A percentile compares a stretch with the other conserved stretches of the same genome.
Evolutionary conservation across 2,888 invertebrate genomes (phyloP).

Genomic region (Anorthoa munda): DNA sequence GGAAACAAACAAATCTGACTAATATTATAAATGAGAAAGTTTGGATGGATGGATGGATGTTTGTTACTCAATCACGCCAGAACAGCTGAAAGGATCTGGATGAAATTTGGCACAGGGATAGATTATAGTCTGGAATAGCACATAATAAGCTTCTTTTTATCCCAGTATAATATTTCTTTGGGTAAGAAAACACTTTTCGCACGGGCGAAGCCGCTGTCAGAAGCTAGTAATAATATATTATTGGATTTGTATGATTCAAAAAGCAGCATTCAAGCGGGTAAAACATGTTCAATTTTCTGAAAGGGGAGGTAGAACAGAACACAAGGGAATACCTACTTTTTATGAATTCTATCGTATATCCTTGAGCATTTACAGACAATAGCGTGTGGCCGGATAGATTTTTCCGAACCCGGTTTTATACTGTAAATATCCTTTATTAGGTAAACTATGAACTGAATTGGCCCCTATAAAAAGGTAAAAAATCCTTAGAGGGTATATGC

Average conservation of each 20-base stretch:
- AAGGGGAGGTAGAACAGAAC: neutral
- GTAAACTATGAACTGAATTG: neutral
- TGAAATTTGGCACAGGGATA: too few species aligned
- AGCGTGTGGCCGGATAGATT: neutral
- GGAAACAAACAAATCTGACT: neutral
- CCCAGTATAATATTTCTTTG: too few species aligned
- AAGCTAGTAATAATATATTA: too few species aligned
- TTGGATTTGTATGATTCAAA: too few species aligned
- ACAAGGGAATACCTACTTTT: neutral
- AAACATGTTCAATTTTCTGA: neutral
- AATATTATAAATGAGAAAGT: too few species aligned
- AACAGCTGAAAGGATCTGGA: too few species aligned
- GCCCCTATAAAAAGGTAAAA: neutral
- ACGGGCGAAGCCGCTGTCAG: too few species aligned
- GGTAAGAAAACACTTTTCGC: too few species aligned
- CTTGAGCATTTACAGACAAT: conserved; percentile 29
- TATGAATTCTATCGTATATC: neutral
- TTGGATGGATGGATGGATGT: too few species aligned
- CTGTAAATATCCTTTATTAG: neutral
- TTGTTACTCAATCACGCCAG: too few species aligned
- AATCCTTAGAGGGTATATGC: neutral
- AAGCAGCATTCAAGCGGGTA: neutral
- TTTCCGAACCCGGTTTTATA: neutral
- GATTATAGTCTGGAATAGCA: too few species aligned
- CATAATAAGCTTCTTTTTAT: too few species aligned